These are phyloP conservation scores for Platysternon megacephalum DNA, from an alignment of 2,113 vertebrate genomes.

Conservation along the genomic window DNA sequence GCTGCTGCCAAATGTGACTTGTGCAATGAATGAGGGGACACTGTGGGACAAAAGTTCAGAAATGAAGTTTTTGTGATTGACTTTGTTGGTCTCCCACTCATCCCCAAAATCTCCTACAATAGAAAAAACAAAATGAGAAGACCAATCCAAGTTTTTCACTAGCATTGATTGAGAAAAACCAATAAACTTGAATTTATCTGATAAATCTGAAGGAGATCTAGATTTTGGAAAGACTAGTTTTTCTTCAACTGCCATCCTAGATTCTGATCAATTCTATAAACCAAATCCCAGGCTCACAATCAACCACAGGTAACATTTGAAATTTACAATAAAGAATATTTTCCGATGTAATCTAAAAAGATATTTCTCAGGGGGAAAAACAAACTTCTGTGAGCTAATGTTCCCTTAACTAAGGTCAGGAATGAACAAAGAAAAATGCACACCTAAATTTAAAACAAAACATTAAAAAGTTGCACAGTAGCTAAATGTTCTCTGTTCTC, in stretches of 20 bases:
- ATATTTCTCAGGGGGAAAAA: not conserved
- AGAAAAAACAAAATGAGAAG: not conserved
- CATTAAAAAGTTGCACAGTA: not conserved
- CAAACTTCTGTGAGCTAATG: not conserved
- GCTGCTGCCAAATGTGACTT: constrained; percentile 53
- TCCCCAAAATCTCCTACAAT: not conserved
- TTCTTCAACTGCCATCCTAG: not conserved
- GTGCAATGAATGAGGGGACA: not conserved
- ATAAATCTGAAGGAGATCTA: not conserved
- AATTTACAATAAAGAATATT: not conserved
- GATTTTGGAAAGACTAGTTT: not conserved
- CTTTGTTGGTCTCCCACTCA: not conserved
- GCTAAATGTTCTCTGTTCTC: constrained; percentile 1
- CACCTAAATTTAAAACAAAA: not conserved
- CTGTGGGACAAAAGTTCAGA: not conserved
- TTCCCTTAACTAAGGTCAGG: not conserved
- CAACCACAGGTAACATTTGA: not conserved
- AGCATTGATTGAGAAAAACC: not conserved
- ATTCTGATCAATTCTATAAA: not conserved
- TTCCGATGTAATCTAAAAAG: not conserved
- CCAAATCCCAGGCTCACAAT: not conserved
- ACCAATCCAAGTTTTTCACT: not conserved
- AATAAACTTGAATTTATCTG: not conserved
- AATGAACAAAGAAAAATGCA: not conserved
- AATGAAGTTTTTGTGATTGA: not conserved